These are phyloP conservation scores for Congeria kusceri DNA, from an alignment of 2,888 invertebrate genomes.

Conservation along the genomic window DNA sequence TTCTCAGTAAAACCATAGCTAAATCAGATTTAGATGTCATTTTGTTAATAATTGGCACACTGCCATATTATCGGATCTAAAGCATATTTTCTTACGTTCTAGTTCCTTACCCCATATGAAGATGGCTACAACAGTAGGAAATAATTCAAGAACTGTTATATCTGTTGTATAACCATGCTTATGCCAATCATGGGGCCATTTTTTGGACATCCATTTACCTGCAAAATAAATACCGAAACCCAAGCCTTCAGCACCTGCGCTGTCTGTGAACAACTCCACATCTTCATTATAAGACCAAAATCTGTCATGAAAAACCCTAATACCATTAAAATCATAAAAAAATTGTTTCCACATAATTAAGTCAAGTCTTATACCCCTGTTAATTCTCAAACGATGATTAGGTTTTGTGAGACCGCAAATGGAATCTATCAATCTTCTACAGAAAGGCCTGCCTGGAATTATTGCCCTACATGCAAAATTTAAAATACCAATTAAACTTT, in stretches of 20 bases:
- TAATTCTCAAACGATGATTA: constrained; percentile 14
- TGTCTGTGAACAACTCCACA: constrained; percentile 21
- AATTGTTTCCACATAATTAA: constrained; percentile 32
- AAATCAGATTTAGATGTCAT: constrained; percentile 20
- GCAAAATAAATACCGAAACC: constrained; percentile 28
- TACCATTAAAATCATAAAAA: constrained; percentile 30
- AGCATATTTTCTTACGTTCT: constrained; percentile 22
- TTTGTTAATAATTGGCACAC: constrained; percentile 35
- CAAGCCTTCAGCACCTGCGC: constrained; percentile 8
- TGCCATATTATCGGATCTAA: constrained; percentile 36
- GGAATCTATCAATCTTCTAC: constrained; percentile 19
- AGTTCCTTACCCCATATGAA: constrained; percentile 20
- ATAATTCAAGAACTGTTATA: constrained; percentile 31
- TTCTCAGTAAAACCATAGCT: constrained; percentile 35
- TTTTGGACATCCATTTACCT: constrained; percentile 20
- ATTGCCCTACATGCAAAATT: constrained; percentile 32
- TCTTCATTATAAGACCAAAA: constrained; percentile 31
- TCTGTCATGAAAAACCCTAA: constrained; percentile 30
- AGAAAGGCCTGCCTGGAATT: constrained; percentile 21
- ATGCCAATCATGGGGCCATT: constrained; percentile 26
- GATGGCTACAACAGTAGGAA: no score
- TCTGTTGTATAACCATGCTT: constrained; percentile 8
- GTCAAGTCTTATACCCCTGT: constrained; percentile 11
- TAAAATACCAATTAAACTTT: constrained; percentile 15
- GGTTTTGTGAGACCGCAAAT: constrained; percentile 30